Base-by-base conservation (phyloP, 2,888 invertebrate genomes). In the Epirrhoe alternata region DNA sequence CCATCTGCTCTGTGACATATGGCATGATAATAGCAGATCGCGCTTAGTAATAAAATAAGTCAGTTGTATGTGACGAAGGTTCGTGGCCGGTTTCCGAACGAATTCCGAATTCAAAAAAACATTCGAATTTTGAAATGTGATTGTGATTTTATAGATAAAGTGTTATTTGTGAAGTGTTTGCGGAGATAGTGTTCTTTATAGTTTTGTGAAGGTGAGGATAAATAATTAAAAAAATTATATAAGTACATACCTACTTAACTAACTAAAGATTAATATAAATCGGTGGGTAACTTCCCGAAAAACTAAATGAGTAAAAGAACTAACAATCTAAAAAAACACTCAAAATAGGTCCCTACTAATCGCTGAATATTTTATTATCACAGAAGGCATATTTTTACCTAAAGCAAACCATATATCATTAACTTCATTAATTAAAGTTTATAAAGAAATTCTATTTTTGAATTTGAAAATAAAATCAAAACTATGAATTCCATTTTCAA, bases 41-140 rank as follows among this genome's bases (percentile, higher is more conserved):
- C 79, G 76, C 58, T 69, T 67, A 69, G 78, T 89, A 87, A 89
- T 90, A 88, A 88, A 89, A 89, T 92, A 91, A 92, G 89, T 90
- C 92, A 92, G 92, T 92, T 88, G 88, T 86, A 51, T 61, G 70
- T 60, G 52, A 64, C 51, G 51, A 45, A 51, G 57, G 68, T 35
- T 45, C 71, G 74, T 69, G 72, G 66, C 65, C 70, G 74, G 61
- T 64, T 67, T 64, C 63, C 64, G 64, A 60, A 67, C 60, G 53
- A 52, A 38, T 10, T 10, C 8, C 35, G 7, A 5, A 31, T 60
- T 53, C 42, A 24, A 24, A 24, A 24, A 24, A 24, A 3, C 42
- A 38, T 67, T 69, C 60, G 53, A 42, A 54, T 55, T 68, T 64
- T 63, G 35, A 67, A 64, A 52, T 60, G 47, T 54, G 49, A 47